phyloP scores from a whole-genome alignment of 35 echinoderm and acorn worm genomes.

The Chiridota heheva region DNA sequence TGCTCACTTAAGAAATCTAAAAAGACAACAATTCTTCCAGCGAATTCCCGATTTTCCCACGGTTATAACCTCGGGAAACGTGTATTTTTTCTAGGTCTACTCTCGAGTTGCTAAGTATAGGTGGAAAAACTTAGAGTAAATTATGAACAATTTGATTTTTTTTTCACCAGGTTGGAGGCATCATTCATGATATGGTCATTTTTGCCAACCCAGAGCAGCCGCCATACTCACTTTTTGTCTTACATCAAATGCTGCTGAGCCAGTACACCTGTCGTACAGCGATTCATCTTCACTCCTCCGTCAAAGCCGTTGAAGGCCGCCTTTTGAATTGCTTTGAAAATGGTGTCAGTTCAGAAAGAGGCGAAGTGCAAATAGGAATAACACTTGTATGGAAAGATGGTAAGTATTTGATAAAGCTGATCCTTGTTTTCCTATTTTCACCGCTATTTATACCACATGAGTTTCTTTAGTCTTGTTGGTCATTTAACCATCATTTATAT shows the following conservation, averaged over 20 bases:
- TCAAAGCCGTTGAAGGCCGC: constrained; percentile 55
- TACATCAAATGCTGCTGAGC: constrained; percentile 61
- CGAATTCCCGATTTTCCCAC: too few relatives aligned
- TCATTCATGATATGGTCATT: constrained; percentile 85
- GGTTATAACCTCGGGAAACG: too few relatives aligned
- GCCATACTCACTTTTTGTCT: constrained; percentile 57
- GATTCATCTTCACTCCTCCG: constrained; percentile 82
- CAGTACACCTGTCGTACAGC: constrained; percentile 50
- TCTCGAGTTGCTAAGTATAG: too few relatives aligned
- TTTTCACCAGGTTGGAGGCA: constrained; percentile 24
- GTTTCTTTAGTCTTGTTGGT: background rate
- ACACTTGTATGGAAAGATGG: constrained; percentile 98
- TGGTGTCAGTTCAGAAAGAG: constrained; percentile 32
- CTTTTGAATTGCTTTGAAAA: constrained; percentile 60
- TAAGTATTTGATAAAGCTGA: constrained; percentile 18
- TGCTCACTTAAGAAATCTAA: too few relatives aligned
- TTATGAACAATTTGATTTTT: constrained; percentile 21
- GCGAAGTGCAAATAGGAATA: constrained; percentile 59
- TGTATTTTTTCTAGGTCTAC: too few relatives aligned
- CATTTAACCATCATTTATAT: too few relatives aligned
- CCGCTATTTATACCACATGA: background rate
- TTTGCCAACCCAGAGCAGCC: constrained; percentile 79
- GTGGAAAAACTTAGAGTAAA: too few relatives aligned
- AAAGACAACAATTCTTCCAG: too few relatives aligned
- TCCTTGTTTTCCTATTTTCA: background rate